phyloP scores from a whole-genome alignment of 2,888 invertebrate species.

The Eupithecia abbreviata region DNA sequence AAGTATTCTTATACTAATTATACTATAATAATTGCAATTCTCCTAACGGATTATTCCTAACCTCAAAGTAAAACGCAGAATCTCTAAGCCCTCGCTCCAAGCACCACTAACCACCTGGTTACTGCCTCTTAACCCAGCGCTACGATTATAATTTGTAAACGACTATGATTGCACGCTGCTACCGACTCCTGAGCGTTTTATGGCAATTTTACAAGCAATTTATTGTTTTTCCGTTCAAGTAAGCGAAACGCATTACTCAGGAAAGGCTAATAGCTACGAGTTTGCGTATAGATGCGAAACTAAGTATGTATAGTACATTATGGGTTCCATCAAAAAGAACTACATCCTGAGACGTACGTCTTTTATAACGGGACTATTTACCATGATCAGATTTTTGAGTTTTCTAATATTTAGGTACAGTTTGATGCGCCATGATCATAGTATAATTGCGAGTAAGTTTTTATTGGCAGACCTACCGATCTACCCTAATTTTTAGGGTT shows the following conservation, averaged over 20 bases:
- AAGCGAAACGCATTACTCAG: slow-evolving; percentile 38
- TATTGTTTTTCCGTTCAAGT: slow-evolving; percentile 50
- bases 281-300: slow-evolving; percentile 21
- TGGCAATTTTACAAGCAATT: slow-evolving; percentile 57
- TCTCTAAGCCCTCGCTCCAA: neutral
- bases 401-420: no score
- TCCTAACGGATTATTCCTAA: neutral
- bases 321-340: neutral
- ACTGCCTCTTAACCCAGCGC: slow-evolving; percentile 32
- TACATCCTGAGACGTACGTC: neutral
- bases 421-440: no score
- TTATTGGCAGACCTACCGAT: no score
- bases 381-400: no score
- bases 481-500: no score
- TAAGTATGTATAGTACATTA: neutral
- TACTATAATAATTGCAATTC: no score
- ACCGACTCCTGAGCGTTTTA: slow-evolving; percentile 50
- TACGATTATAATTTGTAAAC: slow-evolving; percentile 50
- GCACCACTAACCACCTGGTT: slow-evolving; percentile 31
- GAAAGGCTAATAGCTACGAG: neutral
- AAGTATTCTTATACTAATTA: no score
- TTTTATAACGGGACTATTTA: no score
- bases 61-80: neutral
- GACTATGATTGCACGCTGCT: slow-evolving; percentile 48
- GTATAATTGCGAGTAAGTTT: no score